Evolutionary conservation across 2,797 vertebrate species (phyloP).

Genomic region (Pangasius djambal): DNA sequence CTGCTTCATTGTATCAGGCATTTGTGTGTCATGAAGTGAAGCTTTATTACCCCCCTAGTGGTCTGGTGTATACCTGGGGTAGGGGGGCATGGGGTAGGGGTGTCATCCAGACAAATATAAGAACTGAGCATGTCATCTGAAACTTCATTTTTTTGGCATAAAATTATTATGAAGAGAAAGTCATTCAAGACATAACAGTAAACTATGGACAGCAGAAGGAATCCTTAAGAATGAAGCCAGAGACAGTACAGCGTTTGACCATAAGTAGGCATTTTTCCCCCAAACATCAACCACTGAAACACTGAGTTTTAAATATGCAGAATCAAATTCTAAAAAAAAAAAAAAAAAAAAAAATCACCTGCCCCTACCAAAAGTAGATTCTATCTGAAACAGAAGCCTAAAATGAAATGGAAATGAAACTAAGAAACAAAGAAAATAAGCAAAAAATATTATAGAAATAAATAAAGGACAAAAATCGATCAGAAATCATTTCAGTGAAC

Average conservation of each 20-base stretch:
- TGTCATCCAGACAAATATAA: neutral
- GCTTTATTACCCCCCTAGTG: neutral
- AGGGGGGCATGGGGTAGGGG: neutral
- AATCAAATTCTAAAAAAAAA: neutral
- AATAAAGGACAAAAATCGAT: too few species aligned
- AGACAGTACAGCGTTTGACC: neutral
- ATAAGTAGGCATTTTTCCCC: constrained; percentile 17
- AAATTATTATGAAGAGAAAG: neutral
- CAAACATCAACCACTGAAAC: neutral
- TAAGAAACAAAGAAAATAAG: neutral
- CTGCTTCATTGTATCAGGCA: neutral
- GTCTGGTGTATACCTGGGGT: neutral
- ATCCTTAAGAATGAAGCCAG: neutral
- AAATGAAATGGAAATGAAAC: neutral
- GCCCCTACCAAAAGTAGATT: neutral
- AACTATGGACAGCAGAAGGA: neutral
- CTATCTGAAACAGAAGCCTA: neutral
- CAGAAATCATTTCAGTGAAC: neutral
- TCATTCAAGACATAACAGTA: too few species aligned
- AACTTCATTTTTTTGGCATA: neutral
- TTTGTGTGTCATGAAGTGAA: neutral
- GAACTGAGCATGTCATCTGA: neutral
- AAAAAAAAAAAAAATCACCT: neutral
- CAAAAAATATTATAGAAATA: neutral
- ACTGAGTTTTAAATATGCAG: neutral